Conservation (phyloP, 2,888 invertebrate species). For the Lepidonotus clava region DNA sequence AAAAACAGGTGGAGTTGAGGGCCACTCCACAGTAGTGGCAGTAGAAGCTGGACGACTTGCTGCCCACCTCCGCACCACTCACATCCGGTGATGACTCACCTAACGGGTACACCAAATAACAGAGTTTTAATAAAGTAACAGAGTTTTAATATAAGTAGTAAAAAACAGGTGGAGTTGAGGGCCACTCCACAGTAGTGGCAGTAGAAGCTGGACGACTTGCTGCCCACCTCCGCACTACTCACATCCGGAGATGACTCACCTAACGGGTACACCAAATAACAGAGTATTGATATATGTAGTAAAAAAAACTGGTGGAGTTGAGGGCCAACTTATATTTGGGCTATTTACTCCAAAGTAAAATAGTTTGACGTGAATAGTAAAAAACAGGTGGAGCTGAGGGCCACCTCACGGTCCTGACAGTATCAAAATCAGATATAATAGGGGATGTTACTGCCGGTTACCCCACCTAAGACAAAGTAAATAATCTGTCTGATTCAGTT, state of each 20-base stretch:
- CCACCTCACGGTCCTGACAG: slow-evolving; percentile 32
- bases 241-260: slow-evolving; percentile 32
- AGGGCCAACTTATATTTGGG: slow-evolving; percentile 2
- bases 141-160: too few species aligned
- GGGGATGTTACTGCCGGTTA: too few species aligned
- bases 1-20: slow-evolving; percentile 46
- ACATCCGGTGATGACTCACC: slow-evolving; percentile 32
- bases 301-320: too few species aligned
- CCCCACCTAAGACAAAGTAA: too few species aligned
- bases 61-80: background rate
- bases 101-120: background rate
- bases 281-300: too few species aligned
- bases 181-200: slow-evolving; percentile 43
- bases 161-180: slow-evolving; percentile 46
- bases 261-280: background rate
- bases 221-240: background rate
- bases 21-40: slow-evolving; percentile 43
- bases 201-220: slow-evolving; percentile 2
- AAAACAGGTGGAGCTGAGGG: slow-evolving; percentile 38
- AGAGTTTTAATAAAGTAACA: too few species aligned
- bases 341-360: too few species aligned
- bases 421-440: too few species aligned
- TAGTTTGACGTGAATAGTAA: too few species aligned
- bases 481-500: too few species aligned
- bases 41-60: slow-evolving; percentile 2